Base-by-base conservation (phyloP, 2,888 invertebrate genomes). In the Drosophila koepferae region DNA sequence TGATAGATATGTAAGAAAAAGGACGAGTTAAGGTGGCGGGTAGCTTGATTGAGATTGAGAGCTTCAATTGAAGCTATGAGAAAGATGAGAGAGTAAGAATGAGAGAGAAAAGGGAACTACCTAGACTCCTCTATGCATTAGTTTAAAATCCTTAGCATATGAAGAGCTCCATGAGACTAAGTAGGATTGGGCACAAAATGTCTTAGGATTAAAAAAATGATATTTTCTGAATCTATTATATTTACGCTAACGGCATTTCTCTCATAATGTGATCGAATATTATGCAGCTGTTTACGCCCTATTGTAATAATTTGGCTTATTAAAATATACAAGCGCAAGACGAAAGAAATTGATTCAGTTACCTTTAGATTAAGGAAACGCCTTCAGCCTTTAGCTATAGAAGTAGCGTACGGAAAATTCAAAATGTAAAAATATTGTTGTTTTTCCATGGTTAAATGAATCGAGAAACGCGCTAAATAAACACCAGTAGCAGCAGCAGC, bases 401-500 rank as follows among this genome's bases (percentile, higher is more conserved):
- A 48, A 41, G 46, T 31, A 5, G n/a, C 12, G 16, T 14, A 7
- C 28, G 18, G 20, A 38, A 20, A 53, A 53, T 10, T n/a, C n/a
- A 14, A 36, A 36, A 40, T 36, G 54, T 23, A 23, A 23, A 18
- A 59, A 62, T 55, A 38, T 49, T 49, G 14, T 38, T 63, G 38
- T 44, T 64, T 34, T 34, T 51, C 51, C 56, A 51, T 31, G 55
- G 67, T 60, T 74, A 71, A 71, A 67, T 23, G 67, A 75, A 49
- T 55, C 55, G 44, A 36, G 75, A 66, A 76, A 54, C 67, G 77
- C 54, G 72, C 71, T 74, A 66, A 74, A 62, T 82, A 82, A 82
- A 82, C 86, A 81, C 16, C 28, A 28, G 61, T 71, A 74, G 63
- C 59, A 72, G 60, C 63, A 63, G 18, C 16, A 43, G 3, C n/a